A percentile compares a stretch with the other conserved stretches of the same genome.
phyloP scores from a whole-genome alignment of 2,888 invertebrate species.

The Listrodromus nycthemerus region DNA sequence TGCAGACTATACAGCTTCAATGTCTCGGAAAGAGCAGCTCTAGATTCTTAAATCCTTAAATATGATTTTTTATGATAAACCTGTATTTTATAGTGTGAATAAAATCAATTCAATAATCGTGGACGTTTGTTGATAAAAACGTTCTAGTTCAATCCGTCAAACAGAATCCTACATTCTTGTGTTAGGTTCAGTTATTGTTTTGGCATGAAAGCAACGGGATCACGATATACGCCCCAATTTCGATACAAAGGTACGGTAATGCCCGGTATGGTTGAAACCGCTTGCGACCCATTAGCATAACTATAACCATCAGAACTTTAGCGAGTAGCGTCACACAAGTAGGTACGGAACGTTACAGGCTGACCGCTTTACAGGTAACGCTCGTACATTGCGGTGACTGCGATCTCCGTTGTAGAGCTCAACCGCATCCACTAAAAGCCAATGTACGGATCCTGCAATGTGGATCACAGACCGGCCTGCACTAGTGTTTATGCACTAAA shows the following conservation, averaged over 20 bases:
- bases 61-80: background rate
- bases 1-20: conserved; percentile 4
- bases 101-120: background rate
- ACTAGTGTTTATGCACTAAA: conserved; percentile 16
- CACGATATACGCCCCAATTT: conserved; percentile 37
- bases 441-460: conserved; percentile 68
- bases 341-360: conserved; percentile 70
- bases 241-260: conserved; percentile 59
- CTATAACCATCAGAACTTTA: conserved; percentile 70
- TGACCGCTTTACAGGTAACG: conserved; percentile 73
- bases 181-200: conserved; percentile 31
- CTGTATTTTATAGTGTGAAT: background rate
- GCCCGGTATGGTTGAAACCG: conserved; percentile 37
- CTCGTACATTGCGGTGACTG: conserved; percentile 72
- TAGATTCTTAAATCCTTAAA: background rate
- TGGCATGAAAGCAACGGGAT: conserved; percentile 40
- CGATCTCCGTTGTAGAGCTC: conserved; percentile 68
- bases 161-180: background rate
- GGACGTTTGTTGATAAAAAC: background rate
- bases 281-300: conserved; percentile 66
- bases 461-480: conserved; percentile 38
- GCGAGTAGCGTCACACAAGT: conserved; percentile 67
- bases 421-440: conserved; percentile 73
- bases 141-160: background rate
- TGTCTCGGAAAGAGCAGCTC: background rate